phyloP scores from a whole-genome alignment of 35 echinoderm and acorn worm genomes.

The Chiridota heheva region DNA sequence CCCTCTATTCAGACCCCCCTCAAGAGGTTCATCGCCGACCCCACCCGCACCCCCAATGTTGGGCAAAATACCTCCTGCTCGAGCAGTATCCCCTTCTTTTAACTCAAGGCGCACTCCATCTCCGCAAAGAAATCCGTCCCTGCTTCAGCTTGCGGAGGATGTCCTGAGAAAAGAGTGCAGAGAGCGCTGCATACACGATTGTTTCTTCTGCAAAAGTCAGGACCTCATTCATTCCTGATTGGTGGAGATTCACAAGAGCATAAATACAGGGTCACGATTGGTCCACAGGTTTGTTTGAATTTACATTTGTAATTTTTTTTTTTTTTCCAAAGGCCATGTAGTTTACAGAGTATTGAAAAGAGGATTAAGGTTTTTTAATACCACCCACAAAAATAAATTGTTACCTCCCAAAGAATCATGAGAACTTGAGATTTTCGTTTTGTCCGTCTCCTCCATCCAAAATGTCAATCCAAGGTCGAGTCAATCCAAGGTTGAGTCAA shows the following conservation, averaged over 20 bases:
- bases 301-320: too few species aligned
- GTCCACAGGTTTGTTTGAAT: conserved; percentile 71
- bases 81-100: conserved; percentile 13
- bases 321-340: too few species aligned
- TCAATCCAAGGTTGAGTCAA: too few species aligned
- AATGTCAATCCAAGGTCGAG: too few species aligned
- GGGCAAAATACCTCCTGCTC: not conserved
- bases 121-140: conserved; percentile 60
- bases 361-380: too few species aligned
- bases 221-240: conserved; percentile 92
- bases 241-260: conserved; percentile 88
- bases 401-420: too few species aligned
- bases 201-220: conserved; percentile 84
- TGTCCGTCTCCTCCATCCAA: too few species aligned
- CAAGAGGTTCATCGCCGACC: conserved; percentile 27
- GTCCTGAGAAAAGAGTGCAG: conserved; percentile 86
- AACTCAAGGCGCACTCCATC: conserved; percentile 56
- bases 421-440: too few species aligned
- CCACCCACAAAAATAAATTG: too few species aligned
- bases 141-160: conserved; percentile 65
- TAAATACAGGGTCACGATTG: conserved; percentile 95
- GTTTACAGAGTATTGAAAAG: too few species aligned
- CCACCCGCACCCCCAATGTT: conserved; percentile 13
- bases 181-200: conserved; percentile 83
- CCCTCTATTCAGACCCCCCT: not conserved